Percentiles rank a stretch among this genome's conserved stretches.
Evolutionary conservation across 2,797 vertebrate genomes (phyloP).

Genomic region (Momotus momota): DNA sequence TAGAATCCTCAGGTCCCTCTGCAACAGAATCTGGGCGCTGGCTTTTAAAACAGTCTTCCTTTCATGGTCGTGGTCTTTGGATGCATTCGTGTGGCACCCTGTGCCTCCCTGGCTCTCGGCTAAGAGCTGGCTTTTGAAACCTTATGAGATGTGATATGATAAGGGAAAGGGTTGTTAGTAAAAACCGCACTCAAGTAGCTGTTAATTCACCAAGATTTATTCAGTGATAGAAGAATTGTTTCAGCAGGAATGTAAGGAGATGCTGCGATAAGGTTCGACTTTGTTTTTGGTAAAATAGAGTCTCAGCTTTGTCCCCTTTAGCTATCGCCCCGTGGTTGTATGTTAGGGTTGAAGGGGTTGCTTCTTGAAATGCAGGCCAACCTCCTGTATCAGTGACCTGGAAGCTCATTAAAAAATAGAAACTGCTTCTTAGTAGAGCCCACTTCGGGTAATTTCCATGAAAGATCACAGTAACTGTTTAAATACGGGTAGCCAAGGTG

Average conservation of each 20-base stretch:
- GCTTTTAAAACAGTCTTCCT: not conserved
- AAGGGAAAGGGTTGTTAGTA: not conserved
- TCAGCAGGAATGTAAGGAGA: not conserved
- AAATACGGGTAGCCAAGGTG: not conserved
- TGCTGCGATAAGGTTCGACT: not conserved
- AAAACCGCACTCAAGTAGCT: not conserved
- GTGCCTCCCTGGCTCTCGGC: not conserved
- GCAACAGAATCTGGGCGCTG: not conserved
- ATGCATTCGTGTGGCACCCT: accelerated
- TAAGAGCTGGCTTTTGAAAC: not conserved
- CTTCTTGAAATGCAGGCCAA: not conserved
- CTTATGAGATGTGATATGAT: not conserved
- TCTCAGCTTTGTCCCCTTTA: not conserved
- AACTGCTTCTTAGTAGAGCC: not conserved
- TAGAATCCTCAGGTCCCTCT: not conserved
- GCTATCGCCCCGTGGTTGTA: not conserved
- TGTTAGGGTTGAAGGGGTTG: not conserved
- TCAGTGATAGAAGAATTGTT: not conserved
- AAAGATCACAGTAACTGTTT: not conserved
- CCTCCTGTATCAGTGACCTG: not conserved
- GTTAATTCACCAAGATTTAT: not conserved
- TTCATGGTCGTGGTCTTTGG: not conserved
- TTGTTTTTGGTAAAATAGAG: not conserved
- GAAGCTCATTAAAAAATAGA: not conserved
- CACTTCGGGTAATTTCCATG: not conserved